Base-by-base conservation (phyloP, 2,888 invertebrate species). In the Parnassius smintheus region DNA sequence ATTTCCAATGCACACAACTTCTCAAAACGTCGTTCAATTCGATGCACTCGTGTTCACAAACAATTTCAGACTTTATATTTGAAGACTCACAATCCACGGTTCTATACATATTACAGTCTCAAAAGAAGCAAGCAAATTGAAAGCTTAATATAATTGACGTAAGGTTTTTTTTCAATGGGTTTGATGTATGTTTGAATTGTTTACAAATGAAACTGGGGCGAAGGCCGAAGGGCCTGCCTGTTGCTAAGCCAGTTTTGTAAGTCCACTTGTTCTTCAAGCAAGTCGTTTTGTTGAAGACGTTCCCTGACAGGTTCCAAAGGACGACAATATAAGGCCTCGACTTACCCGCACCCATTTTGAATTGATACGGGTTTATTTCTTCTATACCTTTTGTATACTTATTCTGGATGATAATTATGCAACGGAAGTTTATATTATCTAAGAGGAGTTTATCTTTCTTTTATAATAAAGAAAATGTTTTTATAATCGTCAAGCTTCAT, bases 181-280 rank as follows among this genome's bases (percentile, higher is more conserved):
- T 61, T 12, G 35, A 22, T 54, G 52, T 18, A 12, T 65, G 60
- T 70, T 68, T 68, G 73, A 67, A 72, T 73, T 75, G 70, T 69
- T 66, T 70, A 62, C 62, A 66, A 72, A 66, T 66, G 66, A 67
- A 62, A 64, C 66, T 67, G 70, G 66, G 70, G 66, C 70, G 67
- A 72, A 74, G 73, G 75, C 76, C 76, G 76, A 74, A 75, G 81
- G 78, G 72, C 72, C 72, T 72, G 72, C 72, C 72, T 72, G 86
- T 85, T 83, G 83, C 86, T 77, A 84, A 75, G 85, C 80, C 75
- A 67, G 63, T 68, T 65, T 68, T 72, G 65, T 79, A 13, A 13
- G 9, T 49, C 75, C 72, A 61, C 60, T 61, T 61, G 61, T 59
- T 51, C 49, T 53, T 41, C 41, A 13, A 22, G 53, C 12, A 49